Percentiles rank a stretch among this genome's conserved stretches.
These are phyloP conservation scores for Ochropleura plecta DNA, from an alignment of 2,888 invertebrate genomes.

Conservation along the genomic window DNA sequence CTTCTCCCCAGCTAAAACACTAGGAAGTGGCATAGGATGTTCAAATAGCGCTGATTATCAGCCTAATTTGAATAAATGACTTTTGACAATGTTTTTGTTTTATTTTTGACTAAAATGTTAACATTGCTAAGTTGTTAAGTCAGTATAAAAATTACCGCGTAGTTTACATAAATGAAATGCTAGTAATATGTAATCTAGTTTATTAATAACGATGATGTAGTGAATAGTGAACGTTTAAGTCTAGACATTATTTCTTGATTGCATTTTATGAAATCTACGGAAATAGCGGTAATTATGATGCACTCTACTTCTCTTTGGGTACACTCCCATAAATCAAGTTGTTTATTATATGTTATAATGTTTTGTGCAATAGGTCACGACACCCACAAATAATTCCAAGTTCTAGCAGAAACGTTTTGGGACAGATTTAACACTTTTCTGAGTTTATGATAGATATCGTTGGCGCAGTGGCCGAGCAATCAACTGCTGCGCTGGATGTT, in stretches of 20 bases:
- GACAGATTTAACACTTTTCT: not conserved
- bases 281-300: conserved; percentile 21
- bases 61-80: too few relatives aligned
- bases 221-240: not conserved
- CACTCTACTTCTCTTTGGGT: conserved; percentile 43
- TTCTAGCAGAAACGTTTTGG: not conserved
- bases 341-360: conserved; percentile 25
- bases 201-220: conserved; percentile 1
- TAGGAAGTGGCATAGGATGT: too few relatives aligned
- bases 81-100: too few relatives aligned
- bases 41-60: too few relatives aligned
- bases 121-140: too few relatives aligned
- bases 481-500: too few relatives aligned
- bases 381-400: not conserved
- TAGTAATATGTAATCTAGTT: not conserved
- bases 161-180: not conserved
- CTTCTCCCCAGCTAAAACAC: too few relatives aligned
- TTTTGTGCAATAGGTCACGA: not conserved
- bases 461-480: too few relatives aligned
- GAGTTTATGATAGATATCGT: too few relatives aligned
- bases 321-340: conserved; percentile 24
- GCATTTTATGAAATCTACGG: conserved; percentile 27
- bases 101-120: not conserved
- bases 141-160: not conserved
- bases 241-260: conserved; percentile 19